Evolutionary conservation across 2,113 vertebrate species (phyloP), one percentile per base, ranked within the genome.

Genomic region (Trachemys scripta): DNA sequence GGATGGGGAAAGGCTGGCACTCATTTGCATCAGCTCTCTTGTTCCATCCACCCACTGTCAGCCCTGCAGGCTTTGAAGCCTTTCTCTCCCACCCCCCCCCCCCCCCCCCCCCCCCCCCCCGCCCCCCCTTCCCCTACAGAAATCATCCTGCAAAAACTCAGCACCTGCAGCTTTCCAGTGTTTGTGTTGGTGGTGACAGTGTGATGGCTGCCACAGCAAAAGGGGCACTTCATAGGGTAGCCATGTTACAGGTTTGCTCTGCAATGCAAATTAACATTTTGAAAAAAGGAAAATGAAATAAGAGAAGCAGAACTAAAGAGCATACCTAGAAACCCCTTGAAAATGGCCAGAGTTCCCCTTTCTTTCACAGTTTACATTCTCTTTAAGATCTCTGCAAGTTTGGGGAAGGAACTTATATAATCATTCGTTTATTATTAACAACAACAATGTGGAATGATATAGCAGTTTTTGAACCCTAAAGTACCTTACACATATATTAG

Each of bases 1-100:
- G 79, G 89, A 91, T 0, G 89, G 93, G 90, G 93, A 87, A 96
- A 87, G 89, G 19, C 27, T 97, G 94, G 95, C 92, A 94, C 45
- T 50, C 0, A 3, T 69, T 90, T 90, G 72, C 50, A 89, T 93
- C 69, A 92, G 96, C 45, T 93, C 82, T 94, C 49, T 81, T 95
- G 22, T 59, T 79, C 45, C 38, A 76, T 6, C 24, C 25, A 47
- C 75, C 13, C 7, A 2, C 25, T 88, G 57, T 47, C 89, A 87
- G 75, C 45, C 51, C 93, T 75, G 57, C 56, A 96, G 38, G 72
- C 83, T 93, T 85, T 57, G 49, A 81, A 82, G 84, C 80, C 65
- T 25, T 11, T 38, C 38, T 38, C 38, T 38, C 38, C 38, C 38
- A 4, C n/a, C 29, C 24, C 42, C 2, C 0, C 59, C 47, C 8